These are phyloP conservation scores for Sebastes vulpes DNA, from an alignment of 2,797 vertebrate species.

Conservation along the genomic window DNA sequence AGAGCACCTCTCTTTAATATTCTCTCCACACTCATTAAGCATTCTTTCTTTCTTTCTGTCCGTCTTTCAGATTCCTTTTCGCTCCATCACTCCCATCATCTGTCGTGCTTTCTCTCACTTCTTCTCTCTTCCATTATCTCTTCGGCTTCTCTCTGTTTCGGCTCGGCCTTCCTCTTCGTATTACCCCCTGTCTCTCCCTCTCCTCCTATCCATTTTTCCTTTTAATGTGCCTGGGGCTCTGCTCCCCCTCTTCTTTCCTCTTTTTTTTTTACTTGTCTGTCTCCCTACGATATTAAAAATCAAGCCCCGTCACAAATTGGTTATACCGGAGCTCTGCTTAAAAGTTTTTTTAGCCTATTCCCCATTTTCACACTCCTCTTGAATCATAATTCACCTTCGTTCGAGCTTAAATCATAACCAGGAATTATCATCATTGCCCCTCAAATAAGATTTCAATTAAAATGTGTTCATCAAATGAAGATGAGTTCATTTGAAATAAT, in stretches of 20 bases:
- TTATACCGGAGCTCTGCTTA: background rate
- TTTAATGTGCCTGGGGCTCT: background rate
- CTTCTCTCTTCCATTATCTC: conserved; percentile 1
- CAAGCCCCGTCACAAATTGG: background rate
- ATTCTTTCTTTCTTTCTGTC: background rate
- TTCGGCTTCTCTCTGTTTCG: background rate
- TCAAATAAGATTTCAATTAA: background rate
- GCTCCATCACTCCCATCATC: conserved; percentile 7
- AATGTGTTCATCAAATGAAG: background rate
- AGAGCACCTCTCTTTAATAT: background rate
- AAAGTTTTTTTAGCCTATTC: background rate
- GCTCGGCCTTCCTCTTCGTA: background rate
- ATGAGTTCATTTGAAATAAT: background rate
- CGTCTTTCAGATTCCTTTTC: conserved; percentile 11
- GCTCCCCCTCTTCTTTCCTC: background rate
- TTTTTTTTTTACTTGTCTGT: background rate
- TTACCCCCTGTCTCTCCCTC: background rate
- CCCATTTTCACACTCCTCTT: background rate
- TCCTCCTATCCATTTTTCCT: background rate
- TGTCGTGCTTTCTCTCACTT: background rate
- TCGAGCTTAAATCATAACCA: background rate
- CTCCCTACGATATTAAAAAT: conserved; percentile 9
- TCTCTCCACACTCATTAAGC: background rate
- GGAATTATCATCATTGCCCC: background rate
- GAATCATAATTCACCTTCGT: background rate